Evolutionary conservation across 1,140 invertebrate genomes (phyloP).

Genomic region (Trachymyrmex septentrionalis): DNA sequence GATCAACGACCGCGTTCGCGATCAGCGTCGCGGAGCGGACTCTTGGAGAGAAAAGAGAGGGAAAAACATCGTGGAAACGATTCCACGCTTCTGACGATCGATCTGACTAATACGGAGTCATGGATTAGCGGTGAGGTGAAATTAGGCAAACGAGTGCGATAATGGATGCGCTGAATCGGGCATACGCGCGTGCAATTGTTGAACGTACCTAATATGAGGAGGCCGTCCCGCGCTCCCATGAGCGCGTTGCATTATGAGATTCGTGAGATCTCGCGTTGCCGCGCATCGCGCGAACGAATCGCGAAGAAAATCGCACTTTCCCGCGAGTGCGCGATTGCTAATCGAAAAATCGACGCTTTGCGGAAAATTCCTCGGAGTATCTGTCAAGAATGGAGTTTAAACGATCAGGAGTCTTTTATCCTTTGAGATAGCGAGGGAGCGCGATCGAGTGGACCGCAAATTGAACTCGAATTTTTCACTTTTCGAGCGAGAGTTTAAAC

Average conservation of each 20-base stretch:
- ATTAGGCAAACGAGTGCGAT: constrained; percentile 31
- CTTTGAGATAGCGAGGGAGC: no score
- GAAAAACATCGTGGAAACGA: constrained; percentile 55
- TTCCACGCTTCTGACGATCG: background rate
- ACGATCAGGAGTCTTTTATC: background rate
- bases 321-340: background rate
- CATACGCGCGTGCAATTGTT: constrained; percentile 41
- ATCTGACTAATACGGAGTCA: constrained; percentile 57
- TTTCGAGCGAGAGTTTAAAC: background rate
- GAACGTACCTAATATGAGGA: constrained; percentile 17
- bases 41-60: background rate
- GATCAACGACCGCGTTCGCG: constrained; percentile 40
- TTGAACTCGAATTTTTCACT: no score
- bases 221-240: constrained; percentile 54
- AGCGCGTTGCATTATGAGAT: constrained; percentile 33
- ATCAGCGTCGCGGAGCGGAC: background rate
- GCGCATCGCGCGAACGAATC: background rate
- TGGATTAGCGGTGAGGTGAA: constrained; percentile 31
- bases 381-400: background rate
- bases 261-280: constrained; percentile 54
- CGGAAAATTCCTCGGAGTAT: background rate
- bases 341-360: constrained; percentile 17
- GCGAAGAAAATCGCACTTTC: constrained; percentile 56
- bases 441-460: no score
- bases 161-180: constrained; percentile 28